Evolutionary conservation across 2,797 vertebrate species (phyloP), one percentile per base, ranked within the genome.

Genomic region (Peromyscus attwateri): DNA sequence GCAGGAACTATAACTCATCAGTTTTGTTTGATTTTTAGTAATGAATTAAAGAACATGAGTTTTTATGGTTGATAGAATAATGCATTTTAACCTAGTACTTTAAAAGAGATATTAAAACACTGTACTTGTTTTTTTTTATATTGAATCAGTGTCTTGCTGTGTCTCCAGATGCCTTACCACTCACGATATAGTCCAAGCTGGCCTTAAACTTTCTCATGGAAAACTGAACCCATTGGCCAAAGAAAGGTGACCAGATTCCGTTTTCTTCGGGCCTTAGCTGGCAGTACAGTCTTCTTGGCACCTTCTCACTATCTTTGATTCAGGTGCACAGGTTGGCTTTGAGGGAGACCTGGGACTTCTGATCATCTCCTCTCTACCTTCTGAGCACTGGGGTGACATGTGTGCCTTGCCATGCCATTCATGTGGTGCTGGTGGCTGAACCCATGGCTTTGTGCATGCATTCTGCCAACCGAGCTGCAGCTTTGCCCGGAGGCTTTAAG

Each of bases 61-160:
- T 7, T 49, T 87, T 92, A 89, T 90, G 34, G 64, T 71, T 81
- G 57, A 73, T 87, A 9, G 81, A 85, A 76, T 14, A 66, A 85
- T 92, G 40, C 1, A 92, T n/a, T 84, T 66, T 80, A 93, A 81
- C 27, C 62, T 75, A 34, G 31, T 84, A 75, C 60, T 83, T 90
- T 80, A 23, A 87, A 94, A 87, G 55, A 82, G 55, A 82, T n/a
- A 46, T 81, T 80, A 55, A 79, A 79, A 52, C 46, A 34, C 17
- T n/a, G 2, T 55, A 2, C 23, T 57, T 77, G 75, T 85, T 12
- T 4, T 14, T 83, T 80, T 81, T 81, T 46, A 46, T 46, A 46
- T 52, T 60, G 37, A 64, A 31, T 92, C 37, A 62, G 27, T 25
- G 37, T 64, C 81, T 43, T 62, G 37, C 37, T 64, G n/a, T 29